Evolutionary conservation across 2,113 vertebrate species (phyloP).

Genomic region (Crypturellus undulatus): DNA sequence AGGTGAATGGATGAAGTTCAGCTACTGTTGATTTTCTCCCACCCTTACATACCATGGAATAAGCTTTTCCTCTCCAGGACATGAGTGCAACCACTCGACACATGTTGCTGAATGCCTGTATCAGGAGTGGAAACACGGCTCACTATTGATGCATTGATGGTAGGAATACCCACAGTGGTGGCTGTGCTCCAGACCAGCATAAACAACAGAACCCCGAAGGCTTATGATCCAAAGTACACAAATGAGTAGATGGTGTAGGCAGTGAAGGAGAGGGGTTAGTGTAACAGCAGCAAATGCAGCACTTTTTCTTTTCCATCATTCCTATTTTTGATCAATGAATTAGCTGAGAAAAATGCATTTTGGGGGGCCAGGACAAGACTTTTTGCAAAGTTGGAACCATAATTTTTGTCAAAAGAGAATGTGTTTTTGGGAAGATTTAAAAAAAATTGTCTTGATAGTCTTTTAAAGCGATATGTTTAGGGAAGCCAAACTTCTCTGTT

Average conservation of each 20-base stretch:
- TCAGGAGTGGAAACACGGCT: neutral
- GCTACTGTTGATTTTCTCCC: neutral
- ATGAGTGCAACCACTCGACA: neutral
- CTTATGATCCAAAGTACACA: neutral
- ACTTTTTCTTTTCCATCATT: neutral
- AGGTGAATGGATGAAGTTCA: neutral
- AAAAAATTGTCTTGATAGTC: neutral
- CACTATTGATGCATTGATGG: neutral
- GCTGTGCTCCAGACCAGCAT: fast-evolving
- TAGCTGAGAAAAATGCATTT: neutral
- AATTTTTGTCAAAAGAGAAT: neutral
- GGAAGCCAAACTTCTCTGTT: neutral
- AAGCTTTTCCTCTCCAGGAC: neutral
- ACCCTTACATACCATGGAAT: neutral
- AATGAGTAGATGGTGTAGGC: neutral
- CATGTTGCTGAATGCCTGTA: fast-evolving
- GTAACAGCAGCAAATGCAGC: neutral
- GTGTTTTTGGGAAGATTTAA: neutral
- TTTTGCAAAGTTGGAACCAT: neutral
- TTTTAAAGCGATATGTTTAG: neutral
- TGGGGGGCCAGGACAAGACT: neutral
- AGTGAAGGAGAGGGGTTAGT: neutral
- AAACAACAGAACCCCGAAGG: neutral
- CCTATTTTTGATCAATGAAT: neutral
- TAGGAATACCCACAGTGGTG: neutral